Conservation (phyloP, 1,140 invertebrate genomes). For the Dinoponera quadriceps region DNA sequence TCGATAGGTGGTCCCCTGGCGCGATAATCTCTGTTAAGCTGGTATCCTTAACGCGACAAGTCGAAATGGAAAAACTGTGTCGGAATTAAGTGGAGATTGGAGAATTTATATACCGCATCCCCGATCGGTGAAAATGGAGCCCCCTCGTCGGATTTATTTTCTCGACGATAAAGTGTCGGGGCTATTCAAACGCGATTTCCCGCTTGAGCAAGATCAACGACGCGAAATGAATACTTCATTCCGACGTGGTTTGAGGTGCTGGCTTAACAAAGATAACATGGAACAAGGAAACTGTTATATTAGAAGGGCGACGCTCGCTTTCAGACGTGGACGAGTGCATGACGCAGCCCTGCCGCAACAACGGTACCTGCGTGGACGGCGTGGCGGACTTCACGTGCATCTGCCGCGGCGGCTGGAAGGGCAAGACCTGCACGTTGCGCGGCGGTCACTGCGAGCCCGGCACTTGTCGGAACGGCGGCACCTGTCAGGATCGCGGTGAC, state of each 20-base stretch:
- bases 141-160: no score
- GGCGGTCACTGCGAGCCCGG: conserved; percentile 89
- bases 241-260: no score
- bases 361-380: conserved; percentile 91
- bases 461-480: conserved; percentile 89
- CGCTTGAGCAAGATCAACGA: no score
- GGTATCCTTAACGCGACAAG: not conserved
- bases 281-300: no score
- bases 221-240: no score
- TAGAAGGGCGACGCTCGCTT: no score
- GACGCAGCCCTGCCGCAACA: conserved; percentile 91
- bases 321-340: conserved; percentile 94
- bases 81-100: no score
- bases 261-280: no score
- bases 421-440: conserved; percentile 90
- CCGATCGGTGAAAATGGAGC: no score
- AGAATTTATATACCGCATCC: no score
- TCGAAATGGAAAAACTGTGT: not conserved
- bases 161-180: no score
- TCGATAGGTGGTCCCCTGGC: not conserved
- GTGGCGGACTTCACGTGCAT: conserved; percentile 91
- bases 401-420: conserved; percentile 92
- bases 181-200: no score
- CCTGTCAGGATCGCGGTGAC: conserved; percentile 89
- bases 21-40: not conserved